Evolutionary conservation across 2,888 invertebrate genomes (phyloP).

Genomic region (Phortica magna): DNA sequence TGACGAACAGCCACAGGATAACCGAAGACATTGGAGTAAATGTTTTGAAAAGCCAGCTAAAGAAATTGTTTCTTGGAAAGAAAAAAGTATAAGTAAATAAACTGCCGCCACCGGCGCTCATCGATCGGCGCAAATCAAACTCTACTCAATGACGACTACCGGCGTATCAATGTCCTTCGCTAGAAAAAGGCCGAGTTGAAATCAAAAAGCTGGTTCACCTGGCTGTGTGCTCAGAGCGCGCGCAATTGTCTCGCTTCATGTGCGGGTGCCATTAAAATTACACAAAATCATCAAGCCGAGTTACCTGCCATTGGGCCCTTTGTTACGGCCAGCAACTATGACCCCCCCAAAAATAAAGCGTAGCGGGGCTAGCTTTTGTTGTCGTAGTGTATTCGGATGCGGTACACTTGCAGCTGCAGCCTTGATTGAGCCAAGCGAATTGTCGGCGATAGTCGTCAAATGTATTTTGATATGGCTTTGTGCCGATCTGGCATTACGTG

Average conservation of each 20-base stretch:
- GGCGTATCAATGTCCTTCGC: conserved; percentile 72
- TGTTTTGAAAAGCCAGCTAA: conserved; percentile 76
- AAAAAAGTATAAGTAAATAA: conserved; percentile 23
- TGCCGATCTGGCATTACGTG: conserved; percentile 35
- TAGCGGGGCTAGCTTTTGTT: conserved; percentile 27
- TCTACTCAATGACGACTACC: conserved; percentile 2
- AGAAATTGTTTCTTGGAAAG: conserved; percentile 75
- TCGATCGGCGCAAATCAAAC: conserved; percentile 19
- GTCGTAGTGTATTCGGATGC: conserved; percentile 25
- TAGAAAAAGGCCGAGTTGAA: conserved; percentile 57
- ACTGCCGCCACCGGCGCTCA: conserved; percentile 40
- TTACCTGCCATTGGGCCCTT: conserved; percentile 63
- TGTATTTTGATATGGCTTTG: conserved; percentile 33
- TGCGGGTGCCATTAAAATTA: conserved; percentile 57
- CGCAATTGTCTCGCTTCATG: conserved; percentile 53
- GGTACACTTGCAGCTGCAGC: conserved; percentile 62
- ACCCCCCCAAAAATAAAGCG: conserved; percentile 51
- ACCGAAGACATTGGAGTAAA: conserved; percentile 68
- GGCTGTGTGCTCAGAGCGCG: conserved; percentile 56
- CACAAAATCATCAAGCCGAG: conserved; percentile 40
- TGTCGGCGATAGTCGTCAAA: not conserved
- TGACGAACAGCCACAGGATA: conserved; percentile 40
- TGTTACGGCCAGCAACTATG: conserved; percentile 61
- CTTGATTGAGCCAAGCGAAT: conserved; percentile 48
- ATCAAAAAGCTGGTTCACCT: conserved; percentile 76